phyloP scores from a whole-genome alignment of 2,797 vertebrate genomes.

The Poeciliopsis presidionis region DNA sequence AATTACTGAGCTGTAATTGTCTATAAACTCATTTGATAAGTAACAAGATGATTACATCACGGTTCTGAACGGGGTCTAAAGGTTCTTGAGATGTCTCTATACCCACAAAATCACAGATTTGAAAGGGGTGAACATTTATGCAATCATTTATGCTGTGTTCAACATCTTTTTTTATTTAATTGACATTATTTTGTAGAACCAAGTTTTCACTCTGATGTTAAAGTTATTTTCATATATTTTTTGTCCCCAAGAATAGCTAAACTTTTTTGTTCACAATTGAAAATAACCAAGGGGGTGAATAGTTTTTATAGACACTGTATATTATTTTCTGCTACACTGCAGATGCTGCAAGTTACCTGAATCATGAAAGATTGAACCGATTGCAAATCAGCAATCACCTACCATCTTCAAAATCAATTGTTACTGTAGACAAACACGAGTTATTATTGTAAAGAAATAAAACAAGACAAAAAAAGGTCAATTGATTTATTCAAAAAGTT shows the following conservation, averaged over 20 bases:
- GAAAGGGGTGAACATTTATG: not conserved
- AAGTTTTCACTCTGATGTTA: not conserved
- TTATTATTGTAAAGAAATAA: not conserved
- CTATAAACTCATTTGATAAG: not conserved
- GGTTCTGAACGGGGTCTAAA: not conserved
- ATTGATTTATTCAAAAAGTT: not conserved
- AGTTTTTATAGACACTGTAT: not conserved
- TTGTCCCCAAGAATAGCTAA: too few species aligned
- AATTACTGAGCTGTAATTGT: not conserved
- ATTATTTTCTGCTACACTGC: not conserved
- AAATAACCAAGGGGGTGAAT: not conserved
- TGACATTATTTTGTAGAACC: not conserved
- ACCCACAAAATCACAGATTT: not conserved
- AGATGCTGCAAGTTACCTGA: not conserved
- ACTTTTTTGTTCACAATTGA: too few species aligned
- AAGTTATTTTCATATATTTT: not conserved
- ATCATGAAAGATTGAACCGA: not conserved
- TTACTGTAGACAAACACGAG: not conserved
- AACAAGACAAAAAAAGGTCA: not conserved
- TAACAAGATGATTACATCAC: not conserved
- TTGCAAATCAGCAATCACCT: not conserved
- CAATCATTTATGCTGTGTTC: not conserved
- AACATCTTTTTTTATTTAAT: not conserved
- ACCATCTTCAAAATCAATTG: not conserved
- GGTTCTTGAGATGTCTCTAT: not conserved